Percentiles rank a stretch among this genome's conserved stretches.
These are phyloP conservation scores for Monopis laevigella DNA, from an alignment of 2,888 invertebrate genomes.

Conservation along the genomic window DNA sequence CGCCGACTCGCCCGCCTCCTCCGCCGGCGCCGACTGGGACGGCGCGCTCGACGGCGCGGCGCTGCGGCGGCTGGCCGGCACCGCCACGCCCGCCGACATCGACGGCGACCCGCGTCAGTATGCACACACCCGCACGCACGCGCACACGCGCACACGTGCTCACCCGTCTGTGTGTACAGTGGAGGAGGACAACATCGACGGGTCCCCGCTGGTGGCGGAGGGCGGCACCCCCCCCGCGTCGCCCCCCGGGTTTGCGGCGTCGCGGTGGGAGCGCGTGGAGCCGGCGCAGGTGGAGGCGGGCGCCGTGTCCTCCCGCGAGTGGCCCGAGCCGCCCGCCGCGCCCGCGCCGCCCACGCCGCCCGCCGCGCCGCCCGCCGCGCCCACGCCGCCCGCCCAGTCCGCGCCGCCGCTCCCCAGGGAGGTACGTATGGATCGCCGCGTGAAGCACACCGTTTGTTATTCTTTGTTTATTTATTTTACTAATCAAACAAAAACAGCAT, in stretches of 20 bases:
- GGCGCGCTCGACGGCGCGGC: slow-evolving; percentile 85
- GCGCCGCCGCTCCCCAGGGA: slow-evolving; percentile 15
- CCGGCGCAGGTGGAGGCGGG: slow-evolving; percentile 82
- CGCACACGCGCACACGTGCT: too few species aligned
- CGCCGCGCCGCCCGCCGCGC: slow-evolving; percentile 20
- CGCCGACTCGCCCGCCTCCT: slow-evolving; percentile 49
- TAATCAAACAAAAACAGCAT: too few species aligned
- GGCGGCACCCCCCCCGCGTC: slow-evolving; percentile 33
- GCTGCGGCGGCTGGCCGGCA: slow-evolving; percentile 71
- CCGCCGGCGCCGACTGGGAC: slow-evolving; percentile 76
- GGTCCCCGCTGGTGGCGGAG: slow-evolving; percentile 70
- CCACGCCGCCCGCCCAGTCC: slow-evolving; percentile 21
- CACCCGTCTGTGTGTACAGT: slow-evolving; percentile 21
- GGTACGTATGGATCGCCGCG: too few species aligned
- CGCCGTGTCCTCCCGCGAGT: slow-evolving; percentile 89
- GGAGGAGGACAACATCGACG: slow-evolving; percentile 81
- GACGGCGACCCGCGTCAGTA: slow-evolving; percentile 23
- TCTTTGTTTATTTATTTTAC: too few species aligned
- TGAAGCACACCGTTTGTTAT: neutral
- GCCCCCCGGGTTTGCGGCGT: slow-evolving; percentile 81
- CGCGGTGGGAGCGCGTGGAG: slow-evolving; percentile 97
- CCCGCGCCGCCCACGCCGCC: slow-evolving; percentile 21
- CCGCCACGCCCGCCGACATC: slow-evolving; percentile 26
- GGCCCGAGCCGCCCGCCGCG: slow-evolving; percentile 43
- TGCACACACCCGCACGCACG: neutral